A percentile compares a stretch with the other conserved stretches of the same genome.
phyloP scores from a whole-genome alignment of 2,113 vertebrate genomes.

The Tylochromis polylepis region DNA sequence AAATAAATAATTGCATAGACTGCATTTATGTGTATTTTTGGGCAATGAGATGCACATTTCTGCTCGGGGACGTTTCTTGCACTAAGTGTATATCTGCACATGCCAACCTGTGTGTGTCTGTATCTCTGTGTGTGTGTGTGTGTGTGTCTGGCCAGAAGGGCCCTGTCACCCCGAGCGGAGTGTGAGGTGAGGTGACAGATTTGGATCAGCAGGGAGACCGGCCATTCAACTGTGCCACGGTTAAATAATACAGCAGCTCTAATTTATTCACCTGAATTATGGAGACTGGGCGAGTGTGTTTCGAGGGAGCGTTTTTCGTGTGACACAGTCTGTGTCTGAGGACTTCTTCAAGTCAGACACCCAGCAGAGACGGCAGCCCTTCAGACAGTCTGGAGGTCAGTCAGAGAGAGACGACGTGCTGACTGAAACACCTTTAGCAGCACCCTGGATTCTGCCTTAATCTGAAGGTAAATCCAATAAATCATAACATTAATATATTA shows the following conservation, averaged over 20 bases:
- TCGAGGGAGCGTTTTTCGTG: background rate
- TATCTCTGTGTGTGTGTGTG: background rate
- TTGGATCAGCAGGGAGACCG: conserved; percentile 23
- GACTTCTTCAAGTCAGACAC: background rate
- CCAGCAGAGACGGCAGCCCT: conserved; percentile 3
- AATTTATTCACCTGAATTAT: conserved; percentile 42
- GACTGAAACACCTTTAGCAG: background rate
- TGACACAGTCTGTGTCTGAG: background rate
- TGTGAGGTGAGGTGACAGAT: conserved; percentile 53
- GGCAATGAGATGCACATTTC: background rate
- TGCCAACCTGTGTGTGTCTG: background rate
- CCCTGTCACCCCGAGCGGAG: conserved; percentile 15
- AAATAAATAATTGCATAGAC: background rate
- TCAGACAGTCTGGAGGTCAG: conserved; percentile 46
- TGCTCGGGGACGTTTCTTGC: background rate
- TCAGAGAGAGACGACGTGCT: background rate
- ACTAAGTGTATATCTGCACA: background rate
- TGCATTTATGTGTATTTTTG: background rate
- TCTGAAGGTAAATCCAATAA: background rate
- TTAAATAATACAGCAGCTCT: conserved; percentile 49
- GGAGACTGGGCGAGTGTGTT: background rate
- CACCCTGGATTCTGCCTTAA: background rate
- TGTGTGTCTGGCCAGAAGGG: background rate
- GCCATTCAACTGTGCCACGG: background rate
- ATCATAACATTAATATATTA: accelerated